Evolutionary conservation across 2,888 invertebrate species (phyloP), one percentile per base, ranked within the genome.

Genomic region (Trachelus tabidus): DNA sequence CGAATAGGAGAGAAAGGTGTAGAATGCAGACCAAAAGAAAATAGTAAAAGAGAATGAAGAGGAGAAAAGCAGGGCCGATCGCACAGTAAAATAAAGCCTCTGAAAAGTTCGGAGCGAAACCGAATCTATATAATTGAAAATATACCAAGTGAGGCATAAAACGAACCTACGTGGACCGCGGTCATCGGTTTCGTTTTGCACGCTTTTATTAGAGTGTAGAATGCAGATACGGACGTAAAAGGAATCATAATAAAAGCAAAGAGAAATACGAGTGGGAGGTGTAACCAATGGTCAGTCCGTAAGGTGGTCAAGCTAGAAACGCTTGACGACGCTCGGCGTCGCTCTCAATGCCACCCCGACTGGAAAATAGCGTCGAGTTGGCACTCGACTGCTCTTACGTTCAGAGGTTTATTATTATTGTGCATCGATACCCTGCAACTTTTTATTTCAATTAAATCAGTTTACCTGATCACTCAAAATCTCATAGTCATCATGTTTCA

Each of bases 281-380:
- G 56, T 56, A 56, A 56, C 56, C 56, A 56, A 9, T 56, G 56
- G 56, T 9, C 56, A 56, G 56, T 56, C 56, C 1, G 23, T 23
- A 56, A 56, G 56, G 23, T 56, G 15, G 23, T 9, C 9, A 15
- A 6, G 40, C 23, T 23, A 56, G 56, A 23, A 56, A 23, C 56
- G 56, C 56, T 56, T 56, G 23, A 56, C 31, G 71, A 71, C 71
- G 71, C 71, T 31, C 31, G 71, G 31, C 71, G 23, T 71, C 31
- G 71, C 33, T 71, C 56, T 56, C 56, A 9, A 33, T 34, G 33
- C 71, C 71, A 71, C 15, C 35, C 71, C 76, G 79, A 75, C 56
- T 56, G 56, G 81, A 76, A 81, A 82, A 84, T 73, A 77, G 79
- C 80, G 82, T 79, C 82, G 81, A 79, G 84, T 81, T 79, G 71